Percentiles rank a stretch among this genome's conserved stretches.
phyloP scores from a whole-genome alignment of 2,888 invertebrate species.

The Ischnus inquisitorius region DNA sequence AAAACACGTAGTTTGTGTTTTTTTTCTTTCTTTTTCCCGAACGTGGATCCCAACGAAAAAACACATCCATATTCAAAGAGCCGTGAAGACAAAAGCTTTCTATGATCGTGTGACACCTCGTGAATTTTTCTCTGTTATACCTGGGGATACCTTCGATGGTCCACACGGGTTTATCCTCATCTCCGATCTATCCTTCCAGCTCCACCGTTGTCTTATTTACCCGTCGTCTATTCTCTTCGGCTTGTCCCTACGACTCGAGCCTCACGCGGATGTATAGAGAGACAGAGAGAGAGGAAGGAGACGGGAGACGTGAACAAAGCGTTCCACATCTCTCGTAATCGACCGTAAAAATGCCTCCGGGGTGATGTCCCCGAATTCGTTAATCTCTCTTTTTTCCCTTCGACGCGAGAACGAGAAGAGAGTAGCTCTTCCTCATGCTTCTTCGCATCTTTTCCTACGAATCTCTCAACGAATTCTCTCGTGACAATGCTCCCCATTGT shows the following conservation, averaged over 20 bases:
- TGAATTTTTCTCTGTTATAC: conserved; percentile 58
- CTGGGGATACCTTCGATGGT: conserved; percentile 40
- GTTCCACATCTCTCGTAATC: conserved; percentile 71
- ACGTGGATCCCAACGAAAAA: conserved; percentile 20
- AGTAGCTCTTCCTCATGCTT: conserved; percentile 44
- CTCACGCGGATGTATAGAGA: conserved; percentile 26
- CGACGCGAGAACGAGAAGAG: conserved; percentile 41
- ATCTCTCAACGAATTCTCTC: conserved; percentile 15
- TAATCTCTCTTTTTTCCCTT: conserved; percentile 77
- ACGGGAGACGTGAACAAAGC: conserved; percentile 70
- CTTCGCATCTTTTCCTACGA: conserved; percentile 18
- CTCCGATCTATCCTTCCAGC: conserved; percentile 57
- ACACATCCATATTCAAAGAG: conserved; percentile 60
- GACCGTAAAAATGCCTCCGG: conserved; percentile 78
- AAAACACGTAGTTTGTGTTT: conserved; percentile 43
- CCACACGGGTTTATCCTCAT: conserved; percentile 59
- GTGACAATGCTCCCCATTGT: conserved; percentile 60
- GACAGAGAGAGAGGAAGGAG: background rate
- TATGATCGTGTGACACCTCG: conserved; percentile 70
- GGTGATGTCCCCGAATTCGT: conserved; percentile 75
- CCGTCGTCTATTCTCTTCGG: conserved; percentile 66
- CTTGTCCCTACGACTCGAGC: conserved; percentile 51
- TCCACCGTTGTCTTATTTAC: conserved; percentile 76
- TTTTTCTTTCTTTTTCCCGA: background rate
- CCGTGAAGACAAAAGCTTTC: conserved; percentile 56